Base-by-base conservation (phyloP, 2,888 invertebrate genomes). In the Invenusta paracnida region DNA sequence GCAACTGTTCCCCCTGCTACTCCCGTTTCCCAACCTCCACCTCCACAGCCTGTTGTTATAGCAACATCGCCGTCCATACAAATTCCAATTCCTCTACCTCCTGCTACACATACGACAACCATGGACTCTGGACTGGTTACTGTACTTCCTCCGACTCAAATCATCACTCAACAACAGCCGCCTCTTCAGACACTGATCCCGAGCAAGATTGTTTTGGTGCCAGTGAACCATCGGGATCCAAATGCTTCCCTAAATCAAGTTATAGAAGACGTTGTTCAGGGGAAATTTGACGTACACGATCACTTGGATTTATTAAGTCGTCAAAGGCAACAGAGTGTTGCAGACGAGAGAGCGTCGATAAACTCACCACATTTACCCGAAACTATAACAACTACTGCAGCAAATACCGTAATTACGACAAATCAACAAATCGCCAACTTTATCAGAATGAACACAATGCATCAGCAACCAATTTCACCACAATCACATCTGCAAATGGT, bases 241-340 rank as follows among this genome's bases (percentile, higher is more conserved):
- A 5, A 13, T 13, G 73, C 73, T 23, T 73, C 25, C 11, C 29
- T 84, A 17, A 48, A 85, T 48, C 73, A 86, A 29, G 29, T 86
- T 2, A 86, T 86, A 23, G 30, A 85, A 5, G 85, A 86, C 17
- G 86, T 86, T 31, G 86, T 86, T 27, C 84, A 86, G n/a, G 86
- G 86, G n/a, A 86, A 86, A 30, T 85, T 84, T 67, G 67, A 84
- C 29, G 28, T 29, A 67, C 73, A 67, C 1, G 84, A 84, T 67
- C 73, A 84, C 67, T 67, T 84, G 28, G 73, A 73, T 5, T 23
- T 73, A 13, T 23, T 73, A 13, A 73, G 27, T 73, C 73, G 73
- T 73, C 73, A 73, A n/a, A 5, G 73, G 5, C 73, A 5, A n/a
- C 73, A 73, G 2, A 13, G 11, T 2, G 73, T 73, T 73, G n/a